Conservation (phyloP, 2,797 vertebrate species). For the Galagoides demidoff region DNA sequence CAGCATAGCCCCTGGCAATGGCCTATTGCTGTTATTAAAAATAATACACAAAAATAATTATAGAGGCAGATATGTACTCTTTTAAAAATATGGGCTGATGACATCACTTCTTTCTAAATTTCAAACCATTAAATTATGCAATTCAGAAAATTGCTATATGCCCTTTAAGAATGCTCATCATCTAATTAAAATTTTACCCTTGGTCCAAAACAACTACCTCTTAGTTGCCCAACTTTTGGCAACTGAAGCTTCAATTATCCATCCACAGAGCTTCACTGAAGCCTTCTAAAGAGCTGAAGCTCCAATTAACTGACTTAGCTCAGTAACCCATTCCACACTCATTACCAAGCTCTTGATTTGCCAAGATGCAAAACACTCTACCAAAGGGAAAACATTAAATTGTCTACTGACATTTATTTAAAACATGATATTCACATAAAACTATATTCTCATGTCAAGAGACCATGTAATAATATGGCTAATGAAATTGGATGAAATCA, state of each 20-base stretch:
- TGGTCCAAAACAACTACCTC: constrained; percentile 1
- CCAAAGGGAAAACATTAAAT: neutral
- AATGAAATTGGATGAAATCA: neutral
- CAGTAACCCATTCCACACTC: neutral
- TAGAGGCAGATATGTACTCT: constrained; percentile 2
- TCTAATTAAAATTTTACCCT: constrained; percentile 61
- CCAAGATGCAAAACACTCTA: neutral
- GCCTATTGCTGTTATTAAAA: constrained; percentile 37
- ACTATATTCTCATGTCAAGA: neutral
- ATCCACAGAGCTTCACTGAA: neutral
- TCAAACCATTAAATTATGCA: constrained; percentile 57
- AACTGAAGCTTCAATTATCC: constrained; percentile 21
- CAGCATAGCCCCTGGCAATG: neutral
- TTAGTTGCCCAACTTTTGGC: constrained; percentile 31
- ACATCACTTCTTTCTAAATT: constrained; percentile 68
- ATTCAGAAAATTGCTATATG: constrained; percentile 69
- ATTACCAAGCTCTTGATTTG: neutral
- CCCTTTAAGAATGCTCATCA: constrained; percentile 50
- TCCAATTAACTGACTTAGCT: neutral
- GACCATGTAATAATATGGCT: neutral
- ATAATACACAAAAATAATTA: constrained; percentile 60
- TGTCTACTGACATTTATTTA: neutral
- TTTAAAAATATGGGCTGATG: constrained; percentile 42
- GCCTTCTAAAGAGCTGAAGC: neutral
- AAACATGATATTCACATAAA: neutral